Percentiles rank a stretch among this genome's conserved stretches.
Conservation (phyloP, 2,113 vertebrate genomes). For the Chunga burmeisteri region DNA sequence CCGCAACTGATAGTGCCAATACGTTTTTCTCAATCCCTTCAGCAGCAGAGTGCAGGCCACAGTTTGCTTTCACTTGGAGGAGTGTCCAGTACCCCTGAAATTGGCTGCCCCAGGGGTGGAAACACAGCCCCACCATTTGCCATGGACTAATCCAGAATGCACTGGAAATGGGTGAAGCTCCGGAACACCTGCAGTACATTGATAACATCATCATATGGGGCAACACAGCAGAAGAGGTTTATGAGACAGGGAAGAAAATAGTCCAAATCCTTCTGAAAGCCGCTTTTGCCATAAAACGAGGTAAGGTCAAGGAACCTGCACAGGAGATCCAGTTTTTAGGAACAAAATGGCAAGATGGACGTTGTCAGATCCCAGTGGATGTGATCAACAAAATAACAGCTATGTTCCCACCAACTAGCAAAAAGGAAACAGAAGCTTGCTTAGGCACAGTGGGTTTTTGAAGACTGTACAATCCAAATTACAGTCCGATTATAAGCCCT, state of each 20-base stretch:
- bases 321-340: neutral
- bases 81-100: too few species aligned
- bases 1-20: neutral
- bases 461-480: neutral
- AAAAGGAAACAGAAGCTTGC: neutral
- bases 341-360: neutral
- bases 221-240: too few species aligned
- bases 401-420: neutral
- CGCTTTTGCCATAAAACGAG: neutral
- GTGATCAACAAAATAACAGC: neutral
- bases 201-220: too few species aligned
- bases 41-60: too few species aligned
- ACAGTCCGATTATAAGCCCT: neutral
- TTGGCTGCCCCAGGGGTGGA: too few species aligned
- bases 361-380: neutral
- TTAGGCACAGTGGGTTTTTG: neutral
- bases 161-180: too few species aligned
- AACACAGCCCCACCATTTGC: too few species aligned
- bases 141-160: too few species aligned
- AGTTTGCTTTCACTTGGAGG: too few species aligned
- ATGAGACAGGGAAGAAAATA: too few species aligned
- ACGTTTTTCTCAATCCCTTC: neutral
- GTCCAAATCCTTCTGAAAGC: neutral
- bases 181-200: too few species aligned
- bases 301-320: fast-evolving